Base-by-base conservation (phyloP, 2,888 invertebrate species). In the Gnatocerus cornutus region DNA sequence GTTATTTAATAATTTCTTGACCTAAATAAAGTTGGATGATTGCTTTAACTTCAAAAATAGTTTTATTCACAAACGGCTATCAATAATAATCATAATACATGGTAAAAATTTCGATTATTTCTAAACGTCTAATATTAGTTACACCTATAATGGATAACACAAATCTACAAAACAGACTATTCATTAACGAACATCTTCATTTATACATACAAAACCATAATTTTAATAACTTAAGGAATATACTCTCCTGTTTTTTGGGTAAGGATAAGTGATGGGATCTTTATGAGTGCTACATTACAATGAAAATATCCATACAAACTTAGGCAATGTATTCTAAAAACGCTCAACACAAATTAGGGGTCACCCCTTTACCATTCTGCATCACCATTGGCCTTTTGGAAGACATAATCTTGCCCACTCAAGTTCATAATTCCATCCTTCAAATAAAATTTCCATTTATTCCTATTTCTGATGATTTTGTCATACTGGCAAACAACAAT, bases 371-470 rank as follows among this genome's bases (percentile, higher is more conserved):
- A 99, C 99, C 99, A 99, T 85, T 99, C 99, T 16, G 99, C 99
- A 88, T 99, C 99, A 76, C 99, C 99, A 81, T 93, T 96, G 9
- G 98, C 98, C 88, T 97, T 98, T 87, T 98, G 98, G 88, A 99
- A 99, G 81, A 99, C 97, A 88, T 93, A 99, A 88, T 99, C 99
- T 86, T 96, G 96, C 48, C 99, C 98, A 76, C 93, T 93, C 82
- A 99, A 90, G 88, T 98, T 99, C 99, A 99, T 99, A 74, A 99
- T 98, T 69, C 99, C 99, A 87, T 99, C 99, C 87, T 99, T 99
- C 74, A 99, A 88, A 85, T 97, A 96, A 85, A 99, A 99, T 88
- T 99, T 99, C 99, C 99, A 99, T 86, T 97, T 97, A 86, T 98
- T 98, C 81, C 99, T 92, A 84, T 96, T 98, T 84, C 99, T 91